phyloP scores from a whole-genome alignment of 1,140 invertebrate genomes.

The Temnothorax curvispinosus region DNA sequence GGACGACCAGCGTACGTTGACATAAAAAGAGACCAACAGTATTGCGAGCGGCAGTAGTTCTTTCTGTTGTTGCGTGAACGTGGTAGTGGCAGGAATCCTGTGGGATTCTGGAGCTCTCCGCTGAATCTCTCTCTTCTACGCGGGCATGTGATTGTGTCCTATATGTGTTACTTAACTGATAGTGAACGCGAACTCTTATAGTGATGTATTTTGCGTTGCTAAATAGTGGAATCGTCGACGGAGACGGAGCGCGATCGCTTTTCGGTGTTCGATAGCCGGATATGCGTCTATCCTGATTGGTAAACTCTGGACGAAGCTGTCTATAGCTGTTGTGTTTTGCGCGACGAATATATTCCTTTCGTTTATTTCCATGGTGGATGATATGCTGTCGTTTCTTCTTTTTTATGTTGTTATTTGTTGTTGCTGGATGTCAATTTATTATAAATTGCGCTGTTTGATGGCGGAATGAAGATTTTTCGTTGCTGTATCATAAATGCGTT shows the following conservation, averaged over 20 bases:
- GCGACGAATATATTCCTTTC: background rate
- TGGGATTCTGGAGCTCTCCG: background rate
- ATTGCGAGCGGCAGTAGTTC: slow-evolving; percentile 49
- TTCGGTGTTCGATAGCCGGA: slow-evolving; percentile 51
- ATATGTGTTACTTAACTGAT: slow-evolving; percentile 36
- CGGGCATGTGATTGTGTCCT: slow-evolving; percentile 46
- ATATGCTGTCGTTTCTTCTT: background rate
- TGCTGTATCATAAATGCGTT: background rate
- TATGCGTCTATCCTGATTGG: slow-evolving; percentile 42
- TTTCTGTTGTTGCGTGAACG: slow-evolving; percentile 30
- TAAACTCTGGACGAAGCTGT: slow-evolving; percentile 39
- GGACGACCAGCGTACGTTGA: slow-evolving; percentile 65
- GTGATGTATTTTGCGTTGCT: slow-evolving; percentile 42
- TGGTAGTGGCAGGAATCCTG: background rate
- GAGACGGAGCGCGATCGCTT: slow-evolving; percentile 32
- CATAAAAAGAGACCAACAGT: slow-evolving; percentile 48
- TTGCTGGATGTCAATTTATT: slow-evolving; percentile 16
- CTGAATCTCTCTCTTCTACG: background rate
- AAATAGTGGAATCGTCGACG: slow-evolving; percentile 40
- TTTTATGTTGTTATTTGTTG: slow-evolving; percentile 23
- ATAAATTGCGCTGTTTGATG: slow-evolving; percentile 1
- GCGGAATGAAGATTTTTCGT: slow-evolving; percentile 23
- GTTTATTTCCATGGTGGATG: background rate
- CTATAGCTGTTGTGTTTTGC: slow-evolving; percentile 43
- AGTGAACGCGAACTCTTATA: slow-evolving; percentile 18